A percentile compares a stretch with the other conserved stretches of the same genome.
Evolutionary conservation across 2,113 vertebrate species (phyloP).

Genomic region (Callopanchax toddi): DNA sequence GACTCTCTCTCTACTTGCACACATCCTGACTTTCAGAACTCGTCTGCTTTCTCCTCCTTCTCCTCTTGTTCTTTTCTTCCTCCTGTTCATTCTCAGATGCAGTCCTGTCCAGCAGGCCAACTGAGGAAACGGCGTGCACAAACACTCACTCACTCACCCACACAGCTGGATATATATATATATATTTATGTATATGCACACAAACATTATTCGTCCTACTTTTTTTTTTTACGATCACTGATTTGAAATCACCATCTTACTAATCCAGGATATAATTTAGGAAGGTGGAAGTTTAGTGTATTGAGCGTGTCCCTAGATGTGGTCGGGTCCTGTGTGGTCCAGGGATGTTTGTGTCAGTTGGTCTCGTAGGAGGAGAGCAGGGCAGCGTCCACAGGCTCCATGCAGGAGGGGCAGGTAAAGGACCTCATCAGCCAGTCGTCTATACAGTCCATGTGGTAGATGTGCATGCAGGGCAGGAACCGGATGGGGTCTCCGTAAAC

Average conservation of each 20-base stretch:
- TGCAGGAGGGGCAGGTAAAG: conserved; percentile 98
- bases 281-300: conserved; percentile 28
- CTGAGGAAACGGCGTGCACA: conserved; percentile 46
- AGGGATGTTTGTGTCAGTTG: conserved; percentile 82
- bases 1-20: background rate
- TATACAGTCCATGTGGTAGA: conserved; percentile 99
- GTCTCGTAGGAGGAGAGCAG: conserved; percentile 97
- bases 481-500: conserved; percentile 97
- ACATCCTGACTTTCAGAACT: background rate
- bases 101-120: conserved; percentile 81
- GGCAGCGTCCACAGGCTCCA: conserved; percentile 98
- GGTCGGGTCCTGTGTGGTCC: background rate
- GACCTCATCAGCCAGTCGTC: conserved; percentile 99
- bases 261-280: conserved; percentile 53
- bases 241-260: conserved; percentile 40
- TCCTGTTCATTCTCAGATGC: conserved; percentile 39
- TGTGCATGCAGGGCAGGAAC: conserved; percentile 99
- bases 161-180: background rate
- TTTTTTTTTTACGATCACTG: conserved; percentile 14
- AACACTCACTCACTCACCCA: conserved; percentile 8
- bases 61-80: conserved; percentile 8
- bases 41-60: background rate
- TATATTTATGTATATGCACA: background rate
- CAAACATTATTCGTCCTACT: conserved; percentile 15
- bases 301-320: conserved; percentile 2